Base-by-base conservation (phyloP, 2,797 vertebrate species). In the Neopelma chrysocephalum region DNA sequence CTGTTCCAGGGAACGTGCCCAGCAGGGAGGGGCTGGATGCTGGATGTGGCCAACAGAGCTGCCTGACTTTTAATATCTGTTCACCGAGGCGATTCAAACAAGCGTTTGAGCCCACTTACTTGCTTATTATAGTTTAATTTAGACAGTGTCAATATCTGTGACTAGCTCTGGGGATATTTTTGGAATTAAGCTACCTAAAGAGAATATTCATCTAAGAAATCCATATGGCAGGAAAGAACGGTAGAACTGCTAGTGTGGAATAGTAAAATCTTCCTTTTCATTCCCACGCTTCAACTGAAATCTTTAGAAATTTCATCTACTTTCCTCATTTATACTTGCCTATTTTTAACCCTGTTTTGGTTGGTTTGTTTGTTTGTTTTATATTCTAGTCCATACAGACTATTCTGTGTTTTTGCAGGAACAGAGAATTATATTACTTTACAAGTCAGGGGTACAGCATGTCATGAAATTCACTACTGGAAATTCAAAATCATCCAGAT, bases 401-500 rank as follows among this genome's bases (percentile, higher is more conserved):
- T 61, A 27, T 56, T 81, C 56, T 34, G 8, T 21, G n/a, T 48
- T 82, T 87, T 19, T 86, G 56, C 13, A 76, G 79, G 47, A 50
- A 87, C 36, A 29, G 36, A 75, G 66, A 56, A 77, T 36, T 15
- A 58, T 81, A 65, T 53, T 73, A 83, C 77, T 85, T 82, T n/a
- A 75, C 47, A 95, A 76, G 56, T 70, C 45, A 79, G 72, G 54
- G 36, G 60, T 60, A 89, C 53, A 86, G 89, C 27, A 62, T 40
- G 40, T 87, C 88, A 53, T 80, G 87, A 77, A 75, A 89, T 26
- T 94, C 38, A 47, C 26, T 94, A 78, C 53, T 88, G 78, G 91
- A 93, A 96, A 95, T 93, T 93, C 91, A 88, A 94, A 96, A 93
- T 48, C 32, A 92, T 71, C 80, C 89, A 82, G 93, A 91, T 66